Base-by-base conservation (phyloP, 2,797 vertebrate species). In the Lepidocolaptes lacrymiger region DNA sequence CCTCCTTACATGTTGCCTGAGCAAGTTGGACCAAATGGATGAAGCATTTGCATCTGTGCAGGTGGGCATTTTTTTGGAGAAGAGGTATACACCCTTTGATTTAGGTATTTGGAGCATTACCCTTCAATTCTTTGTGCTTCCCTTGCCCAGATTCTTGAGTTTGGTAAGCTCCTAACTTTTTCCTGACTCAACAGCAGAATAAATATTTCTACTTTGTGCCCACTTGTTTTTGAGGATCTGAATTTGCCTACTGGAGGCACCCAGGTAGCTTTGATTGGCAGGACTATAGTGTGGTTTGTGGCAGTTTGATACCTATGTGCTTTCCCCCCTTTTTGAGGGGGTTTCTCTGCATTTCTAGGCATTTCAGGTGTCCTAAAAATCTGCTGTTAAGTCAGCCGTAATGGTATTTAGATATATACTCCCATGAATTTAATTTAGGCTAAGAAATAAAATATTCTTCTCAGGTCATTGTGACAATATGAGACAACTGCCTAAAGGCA, bases 11-110 rank as follows among this genome's bases (percentile, higher is more conserved):
- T 30, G 22, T 52, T 34, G 19, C 20, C 34, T 51, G 58, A 67
- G 63, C 1, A 4, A 79, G 26, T 0, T 41, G 80, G 51, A n/a
- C 4, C 2, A 1, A 12, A 24, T 14, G n/a, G 26, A 10, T 32
- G 41, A 16, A 51, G 19, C 16, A 6, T 54, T 56, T 81, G 22
- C 36, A 76, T 55, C 46, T 36, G 10, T 43, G 37, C 16, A 48
- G 56, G 39, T 15, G n/a, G 58, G 27, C 8, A 9, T 30, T 75
- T 85, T 48, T 59, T 21, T n/a, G 41, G 24, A 56, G 43, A 19
- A 17, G 18, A 19, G 11, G 3, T 26, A 7, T 15, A 10, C 12
- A 19, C 5, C 10, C 0, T 44, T 64, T 61, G 34, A 14, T 72
- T 84, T 71, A 14, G 26, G 23, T 74, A 1, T 56, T 48, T 49